Evolutionary conservation across 1,140 invertebrate genomes (phyloP).

Genomic region (Holotrichia oblita): DNA sequence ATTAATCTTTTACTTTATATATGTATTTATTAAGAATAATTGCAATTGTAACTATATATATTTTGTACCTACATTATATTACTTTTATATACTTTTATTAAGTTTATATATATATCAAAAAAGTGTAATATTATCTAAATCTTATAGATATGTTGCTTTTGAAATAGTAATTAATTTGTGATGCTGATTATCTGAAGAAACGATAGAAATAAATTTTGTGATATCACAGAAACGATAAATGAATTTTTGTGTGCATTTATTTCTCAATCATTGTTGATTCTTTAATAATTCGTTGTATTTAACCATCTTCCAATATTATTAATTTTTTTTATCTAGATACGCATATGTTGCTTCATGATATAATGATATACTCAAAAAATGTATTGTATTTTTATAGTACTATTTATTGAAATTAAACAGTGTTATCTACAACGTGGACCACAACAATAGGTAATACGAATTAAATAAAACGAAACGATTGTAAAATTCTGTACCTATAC

Average conservation of each 20-base stretch:
- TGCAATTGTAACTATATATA: not conserved
- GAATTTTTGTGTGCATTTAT: no score
- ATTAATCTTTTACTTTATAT: no score
- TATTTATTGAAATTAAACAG: not conserved
- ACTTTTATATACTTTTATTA: slow-evolving; percentile 7
- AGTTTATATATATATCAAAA: not conserved
- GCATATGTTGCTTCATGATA: not conserved
- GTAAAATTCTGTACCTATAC: slow-evolving; percentile 14
- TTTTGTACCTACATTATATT: slow-evolving; percentile 7
- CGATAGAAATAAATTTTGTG: not conserved
- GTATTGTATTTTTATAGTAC: not conserved
- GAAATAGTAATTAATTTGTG: not conserved
- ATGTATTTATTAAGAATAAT: no score
- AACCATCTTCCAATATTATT: not conserved
- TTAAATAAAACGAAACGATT: not conserved
- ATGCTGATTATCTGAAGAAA: not conserved
- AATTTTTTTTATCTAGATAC: not conserved
- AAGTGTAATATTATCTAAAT: not conserved
- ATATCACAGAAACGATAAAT: not conserved
- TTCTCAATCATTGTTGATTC: not conserved
- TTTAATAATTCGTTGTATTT: not conserved
- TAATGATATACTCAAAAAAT: no score
- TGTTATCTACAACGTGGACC: not conserved
- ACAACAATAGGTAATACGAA: not conserved
- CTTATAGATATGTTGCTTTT: not conserved